Evolutionary conservation across 2,888 invertebrate genomes (phyloP), one percentile per base, ranked within the genome.

Genomic region (Drosophila mimetica): DNA sequence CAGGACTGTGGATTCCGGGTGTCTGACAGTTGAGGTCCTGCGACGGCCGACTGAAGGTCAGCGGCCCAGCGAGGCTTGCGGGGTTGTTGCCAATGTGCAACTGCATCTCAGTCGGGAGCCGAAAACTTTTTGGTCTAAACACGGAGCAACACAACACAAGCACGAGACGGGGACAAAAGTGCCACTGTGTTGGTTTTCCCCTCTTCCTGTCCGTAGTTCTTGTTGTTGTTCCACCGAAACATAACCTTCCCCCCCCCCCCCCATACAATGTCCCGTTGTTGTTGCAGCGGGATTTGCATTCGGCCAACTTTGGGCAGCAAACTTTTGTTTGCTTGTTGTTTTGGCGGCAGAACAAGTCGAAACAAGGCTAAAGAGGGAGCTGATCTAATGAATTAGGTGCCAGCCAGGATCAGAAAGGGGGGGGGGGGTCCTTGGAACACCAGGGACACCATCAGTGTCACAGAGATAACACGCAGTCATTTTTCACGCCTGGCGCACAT

Each of bases 381-480:
- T 54, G 69, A 69, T 69, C 70, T 41, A 67, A 70, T 67, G 57
- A 67, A 57, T 57, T 69, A 36, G 54, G 34, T 66, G 63, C 41
- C 59, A 25, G 58, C n/a, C 60, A 39, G 46, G 28, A 32, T 25
- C 11, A 11, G n/a, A 1, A 16, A 13, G 14, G 28, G 1, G 8
- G 11, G 14, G 11, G 7, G 18, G 7, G 41, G 1, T 3, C 8
- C 6, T 70, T 13, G 16, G 14, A n/a, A 14, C 39, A 5, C 39
- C 36, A n/a, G 36, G 6, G 14, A 71, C 71, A 79, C 74, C 79
- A 76, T 82, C 83, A 86, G 77, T 71, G 86, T 79, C 86, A 79
- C 66, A 69, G 59, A 86, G 86, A 79, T 86, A 86, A 79, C 83
- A 82, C 80, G 80, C 79, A 77, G 77, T 77, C 74, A 67, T 83